phyloP scores from a whole-genome alignment of 2,888 invertebrate genomes.

The Nycteola revayana region DNA sequence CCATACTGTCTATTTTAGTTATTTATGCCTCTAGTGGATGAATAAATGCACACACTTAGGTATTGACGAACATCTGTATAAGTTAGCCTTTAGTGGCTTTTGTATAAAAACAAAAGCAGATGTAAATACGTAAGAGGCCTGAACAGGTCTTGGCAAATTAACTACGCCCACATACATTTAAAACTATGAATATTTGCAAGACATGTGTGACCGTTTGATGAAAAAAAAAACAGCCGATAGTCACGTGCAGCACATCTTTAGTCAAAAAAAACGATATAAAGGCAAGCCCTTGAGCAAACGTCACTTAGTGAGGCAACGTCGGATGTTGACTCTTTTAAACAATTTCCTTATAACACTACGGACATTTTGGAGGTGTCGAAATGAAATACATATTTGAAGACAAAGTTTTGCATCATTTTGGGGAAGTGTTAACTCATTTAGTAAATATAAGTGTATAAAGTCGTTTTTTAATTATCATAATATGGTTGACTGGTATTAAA shows the following conservation, averaged over 20 bases:
- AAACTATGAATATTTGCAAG: constrained; percentile 24
- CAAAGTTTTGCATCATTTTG: too few relatives aligned
- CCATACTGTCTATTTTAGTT: too few relatives aligned
- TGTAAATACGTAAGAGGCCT: constrained; percentile 6
- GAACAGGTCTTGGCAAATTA: constrained; percentile 29
- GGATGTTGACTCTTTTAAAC: constrained; percentile 44
- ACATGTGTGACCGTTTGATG: constrained; percentile 63
- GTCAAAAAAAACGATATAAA: constrained; percentile 38
- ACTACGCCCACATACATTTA: constrained; percentile 21
- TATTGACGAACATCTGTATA: constrained; percentile 3
- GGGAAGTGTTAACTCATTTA: too few relatives aligned
- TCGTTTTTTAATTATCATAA: too few relatives aligned
- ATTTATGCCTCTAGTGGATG: too few relatives aligned
- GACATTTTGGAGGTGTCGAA: constrained; percentile 21
- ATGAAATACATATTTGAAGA: constrained; percentile 26
- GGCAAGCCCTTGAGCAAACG: constrained; percentile 44
- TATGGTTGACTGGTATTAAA: too few relatives aligned
- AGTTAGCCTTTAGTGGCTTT: constrained; percentile 7
- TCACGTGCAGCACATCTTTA: constrained; percentile 63
- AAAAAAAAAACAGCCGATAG: constrained; percentile 54
- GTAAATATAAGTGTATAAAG: too few relatives aligned
- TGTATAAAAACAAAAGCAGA: constrained; percentile 15
- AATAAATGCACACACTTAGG: too few relatives aligned
- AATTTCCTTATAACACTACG: constrained; percentile 41
- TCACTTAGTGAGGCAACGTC: constrained; percentile 34